Conservation (phyloP, 1,140 invertebrate genomes). For the Scylla paramamosain region DNA sequence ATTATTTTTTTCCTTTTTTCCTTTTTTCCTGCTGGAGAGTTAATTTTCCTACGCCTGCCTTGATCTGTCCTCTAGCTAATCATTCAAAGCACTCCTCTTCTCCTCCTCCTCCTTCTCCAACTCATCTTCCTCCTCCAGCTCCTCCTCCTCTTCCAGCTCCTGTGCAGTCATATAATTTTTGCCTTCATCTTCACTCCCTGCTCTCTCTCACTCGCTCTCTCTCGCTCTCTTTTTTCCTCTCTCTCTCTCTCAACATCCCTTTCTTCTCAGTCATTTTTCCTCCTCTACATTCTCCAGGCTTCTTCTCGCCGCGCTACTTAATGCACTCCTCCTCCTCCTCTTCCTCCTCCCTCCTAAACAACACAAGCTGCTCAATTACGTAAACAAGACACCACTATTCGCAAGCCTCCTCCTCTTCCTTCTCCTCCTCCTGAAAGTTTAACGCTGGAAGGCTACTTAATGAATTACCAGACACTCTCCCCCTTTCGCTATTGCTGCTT, state of each 20-base stretch:
- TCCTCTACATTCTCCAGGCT: neutral
- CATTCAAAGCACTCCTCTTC: neutral
- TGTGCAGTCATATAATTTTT: too few species aligned
- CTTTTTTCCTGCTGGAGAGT: too few species aligned
- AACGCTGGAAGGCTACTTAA: neutral
- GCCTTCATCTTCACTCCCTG: neutral
- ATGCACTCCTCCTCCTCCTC: too few species aligned
- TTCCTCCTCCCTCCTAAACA: neutral
- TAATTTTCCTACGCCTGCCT: neutral
- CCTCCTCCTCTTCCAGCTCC: neutral
- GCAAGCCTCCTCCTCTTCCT: neutral
- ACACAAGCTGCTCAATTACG: neutral
- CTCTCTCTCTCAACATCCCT: neutral
- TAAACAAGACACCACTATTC: slow-evolving; percentile 5
- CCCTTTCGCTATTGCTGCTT: too few species aligned
- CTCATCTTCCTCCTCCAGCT: neutral
- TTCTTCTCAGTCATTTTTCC: neutral
- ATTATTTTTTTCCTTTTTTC: neutral
- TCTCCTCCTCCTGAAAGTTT: neutral
- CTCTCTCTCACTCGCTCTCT: neutral
- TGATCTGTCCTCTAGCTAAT: neutral
- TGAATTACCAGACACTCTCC: neutral
- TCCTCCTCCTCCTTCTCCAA: neutral
- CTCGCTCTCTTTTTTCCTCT: neutral
- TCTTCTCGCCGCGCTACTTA: too few species aligned